phyloP scores from a whole-genome alignment of 2,888 invertebrate species.

The Petrolisthes cinctipes region DNA sequence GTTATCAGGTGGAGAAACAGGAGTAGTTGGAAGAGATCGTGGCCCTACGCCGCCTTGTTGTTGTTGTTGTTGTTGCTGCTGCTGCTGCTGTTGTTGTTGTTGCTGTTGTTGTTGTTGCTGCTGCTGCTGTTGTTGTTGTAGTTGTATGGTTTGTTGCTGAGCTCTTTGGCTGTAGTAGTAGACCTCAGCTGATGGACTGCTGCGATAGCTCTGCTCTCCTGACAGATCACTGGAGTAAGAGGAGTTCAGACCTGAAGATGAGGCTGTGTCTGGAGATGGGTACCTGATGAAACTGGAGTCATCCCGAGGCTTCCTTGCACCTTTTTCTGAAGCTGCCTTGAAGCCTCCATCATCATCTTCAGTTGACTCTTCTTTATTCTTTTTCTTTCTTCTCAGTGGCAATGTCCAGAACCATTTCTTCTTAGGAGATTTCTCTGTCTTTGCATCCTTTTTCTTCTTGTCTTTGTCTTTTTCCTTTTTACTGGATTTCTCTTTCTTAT shows the following conservation, averaged over 20 bases:
- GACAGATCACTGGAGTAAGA: slow-evolving; percentile 64
- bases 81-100: slow-evolving; percentile 50
- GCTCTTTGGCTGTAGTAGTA: slow-evolving; percentile 64
- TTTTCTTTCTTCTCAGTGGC: slow-evolving; percentile 65
- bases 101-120: slow-evolving; percentile 55
- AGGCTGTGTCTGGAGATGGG: slow-evolving; percentile 64
- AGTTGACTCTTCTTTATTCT: slow-evolving; percentile 62
- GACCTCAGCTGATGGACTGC: slow-evolving; percentile 64
- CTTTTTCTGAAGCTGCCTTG: slow-evolving; percentile 62
- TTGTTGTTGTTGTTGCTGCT: slow-evolving; percentile 42
- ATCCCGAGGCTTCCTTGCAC: slow-evolving; percentile 57
- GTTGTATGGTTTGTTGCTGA: slow-evolving; percentile 56
- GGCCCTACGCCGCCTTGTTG: slow-evolving; percentile 48
- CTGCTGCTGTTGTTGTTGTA: slow-evolving; percentile 56
- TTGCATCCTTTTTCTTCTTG: slow-evolving; percentile 58
- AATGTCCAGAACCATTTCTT: slow-evolving; percentile 66
- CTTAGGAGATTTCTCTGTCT: slow-evolving; percentile 65
- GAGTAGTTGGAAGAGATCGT: slow-evolving; percentile 63
- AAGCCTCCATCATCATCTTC: slow-evolving; percentile 65
- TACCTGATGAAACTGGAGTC: slow-evolving; percentile 65
- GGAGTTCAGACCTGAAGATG: slow-evolving; percentile 64
- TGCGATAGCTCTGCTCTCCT: slow-evolving; percentile 63
- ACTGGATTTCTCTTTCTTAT: slow-evolving; percentile 60
- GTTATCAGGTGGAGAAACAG: slow-evolving; percentile 61
- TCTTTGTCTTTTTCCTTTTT: slow-evolving; percentile 64